These are phyloP conservation scores for Macaca mulatta DNA, from an alignment of 2,113 vertebrate species.

Conservation along the genomic window DNA sequence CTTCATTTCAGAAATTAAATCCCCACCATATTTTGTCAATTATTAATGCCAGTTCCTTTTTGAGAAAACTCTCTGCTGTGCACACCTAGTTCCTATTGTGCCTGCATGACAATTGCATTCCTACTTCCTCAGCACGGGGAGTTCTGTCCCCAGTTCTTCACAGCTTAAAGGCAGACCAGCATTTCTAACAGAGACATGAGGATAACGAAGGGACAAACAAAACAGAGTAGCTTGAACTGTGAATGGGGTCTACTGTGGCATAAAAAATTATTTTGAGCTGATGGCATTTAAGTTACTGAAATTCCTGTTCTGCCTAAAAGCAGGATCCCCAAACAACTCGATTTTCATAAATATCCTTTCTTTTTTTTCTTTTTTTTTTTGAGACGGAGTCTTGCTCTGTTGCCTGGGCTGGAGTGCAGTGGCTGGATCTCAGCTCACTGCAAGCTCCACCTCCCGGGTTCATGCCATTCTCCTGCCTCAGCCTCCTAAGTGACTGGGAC, in stretches of 20 bases:
- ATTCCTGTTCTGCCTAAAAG: neutral
- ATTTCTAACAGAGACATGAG: neutral
- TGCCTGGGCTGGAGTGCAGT: too few species aligned
- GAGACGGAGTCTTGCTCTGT: too few species aligned
- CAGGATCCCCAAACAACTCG: neutral
- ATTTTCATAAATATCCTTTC: neutral
- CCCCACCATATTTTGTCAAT: neutral
- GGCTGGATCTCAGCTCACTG: too few species aligned
- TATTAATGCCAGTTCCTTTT: neutral
- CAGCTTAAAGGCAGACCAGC: neutral
- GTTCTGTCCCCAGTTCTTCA: neutral
- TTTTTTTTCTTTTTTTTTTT: too few species aligned
- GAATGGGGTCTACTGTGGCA: neutral
- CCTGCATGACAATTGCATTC: neutral
- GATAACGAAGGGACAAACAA: neutral
- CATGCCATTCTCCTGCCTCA: too few species aligned
- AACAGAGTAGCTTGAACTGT: neutral
- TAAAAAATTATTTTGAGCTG: neutral
- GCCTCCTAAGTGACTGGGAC: too few species aligned
- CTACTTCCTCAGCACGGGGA: neutral
- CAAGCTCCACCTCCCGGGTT: too few species aligned
- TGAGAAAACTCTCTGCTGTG: neutral
- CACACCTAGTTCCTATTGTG: neutral
- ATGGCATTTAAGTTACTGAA: neutral
- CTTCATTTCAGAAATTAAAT: slow-evolving; percentile 19